Evolutionary conservation across 2,797 vertebrate species (phyloP).

Genomic region (Threskiornis aethiopicus): DNA sequence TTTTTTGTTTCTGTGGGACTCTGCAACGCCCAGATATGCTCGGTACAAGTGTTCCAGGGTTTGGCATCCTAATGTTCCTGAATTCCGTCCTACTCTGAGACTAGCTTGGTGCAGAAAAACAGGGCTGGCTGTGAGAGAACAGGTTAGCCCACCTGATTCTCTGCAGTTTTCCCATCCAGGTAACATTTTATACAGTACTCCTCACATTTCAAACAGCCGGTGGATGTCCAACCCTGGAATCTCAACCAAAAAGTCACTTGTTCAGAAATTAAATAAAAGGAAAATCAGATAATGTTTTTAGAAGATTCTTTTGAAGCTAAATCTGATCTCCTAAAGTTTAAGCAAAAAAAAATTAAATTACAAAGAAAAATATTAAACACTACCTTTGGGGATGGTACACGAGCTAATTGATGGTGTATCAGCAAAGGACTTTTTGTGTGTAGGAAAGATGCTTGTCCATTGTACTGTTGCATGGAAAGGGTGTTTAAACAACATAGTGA

Average conservation of each 20-base stretch:
- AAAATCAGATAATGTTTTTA: not conserved
- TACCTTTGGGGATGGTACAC: not conserved
- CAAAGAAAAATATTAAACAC: not conserved
- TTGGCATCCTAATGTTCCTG: not conserved
- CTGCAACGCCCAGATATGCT: not conserved
- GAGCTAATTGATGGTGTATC: not conserved
- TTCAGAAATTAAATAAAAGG: not conserved
- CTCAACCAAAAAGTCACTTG: not conserved
- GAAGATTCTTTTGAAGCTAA: not conserved
- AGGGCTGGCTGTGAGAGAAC: not conserved
- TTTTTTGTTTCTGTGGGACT: slow-evolving; percentile 7
- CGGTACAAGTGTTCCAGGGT: not conserved
- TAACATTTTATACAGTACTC: not conserved
- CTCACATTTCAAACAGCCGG: not conserved
- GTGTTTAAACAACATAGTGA: slow-evolving; percentile 40
- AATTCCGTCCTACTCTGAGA: not conserved
- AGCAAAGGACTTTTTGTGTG: not conserved
- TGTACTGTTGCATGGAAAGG: slow-evolving; percentile 2
- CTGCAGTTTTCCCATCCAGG: not conserved
- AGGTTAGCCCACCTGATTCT: not conserved
- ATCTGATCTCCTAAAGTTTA: not conserved
- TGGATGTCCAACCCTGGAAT: not conserved
- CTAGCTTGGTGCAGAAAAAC: not conserved
- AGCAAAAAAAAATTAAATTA: not conserved
- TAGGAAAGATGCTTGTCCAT: not conserved